A percentile compares a stretch with the other conserved stretches of the same genome.
These are phyloP conservation scores for Smittia sp. DNA, from an alignment of 2,888 invertebrate species.

Conservation along the genomic window DNA sequence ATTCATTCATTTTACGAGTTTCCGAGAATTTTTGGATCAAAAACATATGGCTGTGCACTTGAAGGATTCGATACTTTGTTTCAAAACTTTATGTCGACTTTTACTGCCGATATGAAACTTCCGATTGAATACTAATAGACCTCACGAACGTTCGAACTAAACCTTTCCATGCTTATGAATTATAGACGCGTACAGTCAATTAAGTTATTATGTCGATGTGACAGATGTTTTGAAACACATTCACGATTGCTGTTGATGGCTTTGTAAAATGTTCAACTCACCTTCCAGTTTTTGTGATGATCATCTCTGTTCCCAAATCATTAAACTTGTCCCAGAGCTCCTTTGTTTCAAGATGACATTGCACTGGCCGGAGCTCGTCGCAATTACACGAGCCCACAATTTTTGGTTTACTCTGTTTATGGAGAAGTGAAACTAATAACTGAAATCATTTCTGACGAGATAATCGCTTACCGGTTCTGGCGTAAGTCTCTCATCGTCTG, in stretches of 20 bases:
- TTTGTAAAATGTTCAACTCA: constrained; percentile 54
- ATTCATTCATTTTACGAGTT: neutral
- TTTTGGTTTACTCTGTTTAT: constrained; percentile 54
- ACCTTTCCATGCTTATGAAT: too few relatives aligned
- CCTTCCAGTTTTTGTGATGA: constrained; percentile 97
- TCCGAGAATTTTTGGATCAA: neutral
- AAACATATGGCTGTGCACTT: neutral
- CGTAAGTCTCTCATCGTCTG: constrained; percentile 53
- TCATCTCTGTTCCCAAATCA: constrained; percentile 94
- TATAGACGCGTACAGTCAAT: constrained; percentile 17
- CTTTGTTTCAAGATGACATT: constrained; percentile 91
- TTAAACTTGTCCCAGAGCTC: constrained; percentile 98
- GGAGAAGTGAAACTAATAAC: neutral
- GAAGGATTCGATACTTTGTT: neutral
- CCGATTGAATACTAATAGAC: neutral
- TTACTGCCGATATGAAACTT: neutral
- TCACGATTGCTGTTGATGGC: neutral
- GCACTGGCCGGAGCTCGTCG: constrained; percentile 78
- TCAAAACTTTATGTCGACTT: neutral
- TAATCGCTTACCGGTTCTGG: constrained; percentile 51
- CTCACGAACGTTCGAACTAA: too few relatives aligned
- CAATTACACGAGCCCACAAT: constrained; percentile 71
- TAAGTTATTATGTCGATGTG: constrained; percentile 12
- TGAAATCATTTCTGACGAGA: neutral
- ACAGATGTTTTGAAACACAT: constrained; percentile 26